These are phyloP conservation scores for Brachyopa scutellaris DNA, from an alignment of 2,888 invertebrate species.

Conservation along the genomic window DNA sequence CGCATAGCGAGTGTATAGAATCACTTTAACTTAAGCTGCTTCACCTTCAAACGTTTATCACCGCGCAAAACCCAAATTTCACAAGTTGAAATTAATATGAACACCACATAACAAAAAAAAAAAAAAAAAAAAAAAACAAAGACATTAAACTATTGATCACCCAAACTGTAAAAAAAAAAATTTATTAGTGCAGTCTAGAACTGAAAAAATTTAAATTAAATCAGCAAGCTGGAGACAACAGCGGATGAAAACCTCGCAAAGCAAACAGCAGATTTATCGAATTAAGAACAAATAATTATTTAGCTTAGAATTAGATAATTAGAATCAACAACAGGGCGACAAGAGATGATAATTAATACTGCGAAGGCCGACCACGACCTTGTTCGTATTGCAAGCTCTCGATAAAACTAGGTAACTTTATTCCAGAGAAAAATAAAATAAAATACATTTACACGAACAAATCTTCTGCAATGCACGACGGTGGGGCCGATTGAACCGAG, in stretches of 20 bases:
- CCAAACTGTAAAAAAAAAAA: neutral
- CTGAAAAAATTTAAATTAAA: too few species aligned
- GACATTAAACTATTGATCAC: constrained; percentile 29
- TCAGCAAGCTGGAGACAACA: too few species aligned
- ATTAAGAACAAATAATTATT: constrained; percentile 64
- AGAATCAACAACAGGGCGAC: constrained; percentile 45
- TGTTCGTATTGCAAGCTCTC: constrained; percentile 15
- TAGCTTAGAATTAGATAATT: constrained; percentile 58
- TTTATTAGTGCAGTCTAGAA: neutral
- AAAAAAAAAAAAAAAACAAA: too few species aligned
- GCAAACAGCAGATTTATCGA: constrained; percentile 56
- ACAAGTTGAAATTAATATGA: constrained; percentile 13
- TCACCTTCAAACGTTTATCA: neutral
- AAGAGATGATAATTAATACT: constrained; percentile 50
- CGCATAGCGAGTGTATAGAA: too few species aligned
- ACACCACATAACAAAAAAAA: neutral
- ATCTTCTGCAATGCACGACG: neutral
- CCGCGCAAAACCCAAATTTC: constrained; percentile 5
- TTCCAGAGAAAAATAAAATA: neutral
- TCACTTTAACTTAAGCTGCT: neutral
- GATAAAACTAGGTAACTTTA: constrained; percentile 4
- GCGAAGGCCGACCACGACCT: constrained; percentile 36
- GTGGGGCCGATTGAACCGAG: too few species aligned
- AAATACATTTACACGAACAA: neutral
- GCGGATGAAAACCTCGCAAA: constrained; percentile 46